phyloP scores from a whole-genome alignment of 2,113 vertebrate species.

The Bujurquina vittata region DNA sequence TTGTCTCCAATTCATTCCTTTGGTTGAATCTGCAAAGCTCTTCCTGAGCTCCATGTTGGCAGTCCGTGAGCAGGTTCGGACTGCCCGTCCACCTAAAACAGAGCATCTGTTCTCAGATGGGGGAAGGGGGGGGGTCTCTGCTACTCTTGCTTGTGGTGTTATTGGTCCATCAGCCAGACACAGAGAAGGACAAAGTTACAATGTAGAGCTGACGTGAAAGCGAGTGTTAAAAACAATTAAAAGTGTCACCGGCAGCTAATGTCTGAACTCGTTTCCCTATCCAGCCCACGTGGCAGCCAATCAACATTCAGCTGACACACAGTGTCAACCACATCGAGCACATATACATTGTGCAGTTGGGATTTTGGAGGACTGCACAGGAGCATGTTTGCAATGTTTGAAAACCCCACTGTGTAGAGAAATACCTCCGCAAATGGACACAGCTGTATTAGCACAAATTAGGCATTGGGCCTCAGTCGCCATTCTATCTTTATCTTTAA shows the following conservation, averaged over 20 bases:
- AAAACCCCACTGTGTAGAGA: not conserved
- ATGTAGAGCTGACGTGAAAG: not conserved
- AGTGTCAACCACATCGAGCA: not conserved
- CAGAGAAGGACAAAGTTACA: not conserved
- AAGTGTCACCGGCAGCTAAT: not conserved
- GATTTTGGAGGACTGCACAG: not conserved
- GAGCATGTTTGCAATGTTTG: not conserved
- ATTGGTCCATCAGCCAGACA: not conserved
- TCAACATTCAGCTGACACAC: not conserved
- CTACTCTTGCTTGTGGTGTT: not conserved
- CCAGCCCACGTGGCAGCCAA: not conserved
- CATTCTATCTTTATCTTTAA: not conserved
- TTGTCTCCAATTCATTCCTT: not conserved
- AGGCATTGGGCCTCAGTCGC: not conserved
- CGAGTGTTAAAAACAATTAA: not conserved
- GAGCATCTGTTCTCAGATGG: not conserved
- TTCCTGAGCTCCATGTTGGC: not conserved
- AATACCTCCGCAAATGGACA: not conserved
- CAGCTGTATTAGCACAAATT: not conserved
- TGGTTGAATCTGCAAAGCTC: not conserved
- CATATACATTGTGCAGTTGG: not conserved
- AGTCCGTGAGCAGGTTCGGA: not conserved
- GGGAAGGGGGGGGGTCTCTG: too few relatives aligned
- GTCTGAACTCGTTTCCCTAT: not conserved
- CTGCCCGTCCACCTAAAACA: not conserved